Conservation (phyloP, 2,888 invertebrate genomes). For the Drosophila anomelani region DNA sequence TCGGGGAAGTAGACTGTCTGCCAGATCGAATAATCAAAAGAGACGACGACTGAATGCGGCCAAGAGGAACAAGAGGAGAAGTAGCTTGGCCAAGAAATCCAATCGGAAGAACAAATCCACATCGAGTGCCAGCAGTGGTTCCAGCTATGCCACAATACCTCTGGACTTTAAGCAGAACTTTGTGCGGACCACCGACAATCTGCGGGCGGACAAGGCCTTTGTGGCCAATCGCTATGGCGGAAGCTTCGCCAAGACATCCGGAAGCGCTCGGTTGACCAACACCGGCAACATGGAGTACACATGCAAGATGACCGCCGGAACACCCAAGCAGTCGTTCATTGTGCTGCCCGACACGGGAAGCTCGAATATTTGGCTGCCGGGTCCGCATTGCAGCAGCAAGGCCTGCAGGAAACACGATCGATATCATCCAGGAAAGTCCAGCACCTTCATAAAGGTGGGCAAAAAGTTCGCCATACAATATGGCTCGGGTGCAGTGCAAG, state of each 20-base stretch:
- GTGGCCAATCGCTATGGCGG: slow-evolving; percentile 35
- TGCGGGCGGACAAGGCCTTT: slow-evolving; percentile 27
- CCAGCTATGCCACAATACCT: slow-evolving; percentile 27
- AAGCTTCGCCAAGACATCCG: slow-evolving; percentile 30
- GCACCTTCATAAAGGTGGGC: slow-evolving; percentile 17
- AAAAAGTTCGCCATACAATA: slow-evolving; percentile 17
- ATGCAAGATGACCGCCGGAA: slow-evolving; percentile 29
- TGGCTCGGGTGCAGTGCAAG: slow-evolving; percentile 18
- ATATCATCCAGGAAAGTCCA: slow-evolving; percentile 23
- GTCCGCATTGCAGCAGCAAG: slow-evolving; percentile 22
- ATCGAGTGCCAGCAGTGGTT: background rate
- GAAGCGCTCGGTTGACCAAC: slow-evolving; percentile 4
- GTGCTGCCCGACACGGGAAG: slow-evolving; percentile 40
- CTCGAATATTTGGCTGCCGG: slow-evolving; percentile 39
- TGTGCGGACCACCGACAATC: slow-evolving; percentile 32
- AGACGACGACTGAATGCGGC: slow-evolving; percentile 4
- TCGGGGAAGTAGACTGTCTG: background rate
- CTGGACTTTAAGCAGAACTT: slow-evolving; percentile 51
- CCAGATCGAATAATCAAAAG: background rate
- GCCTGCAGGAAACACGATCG: slow-evolving; percentile 20
- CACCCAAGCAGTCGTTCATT: slow-evolving; percentile 26
- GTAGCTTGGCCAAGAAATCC: slow-evolving; percentile 5
- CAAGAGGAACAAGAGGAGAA: background rate
- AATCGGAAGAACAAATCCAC: background rate
- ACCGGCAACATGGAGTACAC: slow-evolving; percentile 37